Evolutionary conservation across 2,113 vertebrate genomes (phyloP).

Genomic region (Larimichthys polyactis): DNA sequence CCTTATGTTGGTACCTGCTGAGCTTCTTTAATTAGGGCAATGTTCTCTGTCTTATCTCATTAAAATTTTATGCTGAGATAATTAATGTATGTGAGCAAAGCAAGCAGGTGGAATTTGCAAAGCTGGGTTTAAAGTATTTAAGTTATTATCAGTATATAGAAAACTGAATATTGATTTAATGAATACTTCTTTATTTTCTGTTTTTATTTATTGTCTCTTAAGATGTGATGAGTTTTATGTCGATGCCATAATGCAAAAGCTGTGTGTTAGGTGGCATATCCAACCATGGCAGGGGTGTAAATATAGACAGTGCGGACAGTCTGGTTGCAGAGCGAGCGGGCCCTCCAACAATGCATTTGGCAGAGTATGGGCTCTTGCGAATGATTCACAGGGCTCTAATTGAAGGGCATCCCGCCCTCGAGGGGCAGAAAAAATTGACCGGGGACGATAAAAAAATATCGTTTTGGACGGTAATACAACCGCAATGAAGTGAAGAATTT

Average conservation of each 20-base stretch:
- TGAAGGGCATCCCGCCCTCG: too few species aligned
- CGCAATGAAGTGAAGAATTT: too few species aligned
- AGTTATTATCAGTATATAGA: neutral
- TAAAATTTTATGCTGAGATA: conserved; percentile 53
- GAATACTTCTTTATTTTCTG: neutral
- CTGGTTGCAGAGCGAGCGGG: too few species aligned
- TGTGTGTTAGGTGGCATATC: neutral
- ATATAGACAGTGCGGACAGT: too few species aligned
- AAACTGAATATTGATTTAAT: neutral
- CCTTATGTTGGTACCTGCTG: conserved; percentile 29
- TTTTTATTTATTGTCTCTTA: too few species aligned
- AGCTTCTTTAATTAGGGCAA: conserved; percentile 60
- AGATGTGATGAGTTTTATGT: neutral
- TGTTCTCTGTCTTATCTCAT: conserved; percentile 64
- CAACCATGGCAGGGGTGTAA: neutral
- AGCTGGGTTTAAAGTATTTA: neutral
- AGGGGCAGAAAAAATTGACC: too few species aligned
- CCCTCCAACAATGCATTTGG: too few species aligned
- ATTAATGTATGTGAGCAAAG: conserved; percentile 49
- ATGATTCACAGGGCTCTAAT: too few species aligned
- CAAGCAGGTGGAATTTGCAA: conserved; percentile 32
- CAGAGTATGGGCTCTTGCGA: too few species aligned
- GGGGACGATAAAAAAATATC: too few species aligned
- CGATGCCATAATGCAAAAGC: neutral
- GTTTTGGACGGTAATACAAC: too few species aligned